Evolutionary conservation across 1,140 invertebrate species (phyloP).

Genomic region (Hesperophylax magnus): DNA sequence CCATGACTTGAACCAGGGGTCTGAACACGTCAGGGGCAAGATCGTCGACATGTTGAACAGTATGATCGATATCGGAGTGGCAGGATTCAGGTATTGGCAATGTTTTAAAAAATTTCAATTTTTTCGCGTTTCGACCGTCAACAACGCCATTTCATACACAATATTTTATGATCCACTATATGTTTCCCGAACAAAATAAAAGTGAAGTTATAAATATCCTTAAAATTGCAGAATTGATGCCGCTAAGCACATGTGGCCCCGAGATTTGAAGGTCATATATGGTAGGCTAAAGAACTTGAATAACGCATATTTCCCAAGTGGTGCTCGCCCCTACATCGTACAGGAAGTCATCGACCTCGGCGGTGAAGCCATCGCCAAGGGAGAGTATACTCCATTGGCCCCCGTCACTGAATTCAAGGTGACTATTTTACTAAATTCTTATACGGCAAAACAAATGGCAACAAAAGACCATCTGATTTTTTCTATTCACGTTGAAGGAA

Average conservation of each 20-base stretch:
- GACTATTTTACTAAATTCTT: not conserved
- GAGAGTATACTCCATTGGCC: constrained; percentile 77
- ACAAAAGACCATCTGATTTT: too few relatives aligned
- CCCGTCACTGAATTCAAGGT: constrained; percentile 81
- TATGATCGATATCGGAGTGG: constrained; percentile 81
- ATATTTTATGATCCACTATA: too few relatives aligned
- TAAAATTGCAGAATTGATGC: constrained; percentile 74
- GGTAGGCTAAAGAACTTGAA: constrained; percentile 75
- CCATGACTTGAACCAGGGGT: constrained; percentile 78
- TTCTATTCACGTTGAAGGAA: too few relatives aligned
- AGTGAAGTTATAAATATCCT: not conserved
- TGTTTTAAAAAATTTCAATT: too few relatives aligned
- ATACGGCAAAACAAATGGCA: too few relatives aligned
- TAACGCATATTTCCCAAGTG: constrained; percentile 71
- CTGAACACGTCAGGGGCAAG: constrained; percentile 76
- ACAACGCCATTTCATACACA: too few relatives aligned
- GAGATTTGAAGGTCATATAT: constrained; percentile 77
- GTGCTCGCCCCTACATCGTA: constrained; percentile 77
- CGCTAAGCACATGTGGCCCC: constrained; percentile 88
- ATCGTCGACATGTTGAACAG: constrained; percentile 79
- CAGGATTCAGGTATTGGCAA: constrained; percentile 75
- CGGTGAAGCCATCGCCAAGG: constrained; percentile 76
- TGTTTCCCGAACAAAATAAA: too few relatives aligned
- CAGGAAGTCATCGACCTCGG: constrained; percentile 89
- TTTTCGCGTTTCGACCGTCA: too few relatives aligned